phyloP scores from a whole-genome alignment of 2,113 vertebrate species.

The Camelus dromedarius region DNA sequence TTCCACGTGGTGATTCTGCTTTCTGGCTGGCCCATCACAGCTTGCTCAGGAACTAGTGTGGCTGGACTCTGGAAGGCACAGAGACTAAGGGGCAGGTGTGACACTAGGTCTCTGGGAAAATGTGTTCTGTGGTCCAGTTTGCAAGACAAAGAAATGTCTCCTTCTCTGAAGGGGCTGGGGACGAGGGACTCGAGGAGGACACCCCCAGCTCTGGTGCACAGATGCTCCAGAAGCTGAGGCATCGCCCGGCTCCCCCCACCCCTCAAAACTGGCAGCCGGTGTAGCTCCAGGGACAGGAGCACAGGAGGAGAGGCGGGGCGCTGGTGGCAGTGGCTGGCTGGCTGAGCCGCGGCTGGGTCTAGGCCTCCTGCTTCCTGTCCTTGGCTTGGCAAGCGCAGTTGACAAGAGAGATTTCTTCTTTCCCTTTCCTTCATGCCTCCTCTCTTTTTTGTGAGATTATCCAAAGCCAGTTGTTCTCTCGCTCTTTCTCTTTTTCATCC shows the following conservation, averaged over 20 bases:
- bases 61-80: conserved; percentile 38
- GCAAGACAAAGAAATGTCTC: neutral
- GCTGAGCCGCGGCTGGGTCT: conserved; percentile 6
- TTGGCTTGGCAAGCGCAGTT: conserved; percentile 7
- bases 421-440: neutral
- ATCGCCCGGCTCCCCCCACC: neutral
- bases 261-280: conserved; percentile 25
- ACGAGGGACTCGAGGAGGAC: neutral
- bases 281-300: neutral
- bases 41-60: conserved; percentile 46
- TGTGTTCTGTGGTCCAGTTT: conserved; percentile 51
- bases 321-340: neutral
- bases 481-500: neutral
- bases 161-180: neutral
- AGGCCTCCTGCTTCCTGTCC: neutral
- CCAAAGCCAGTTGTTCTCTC: conserved; percentile 26
- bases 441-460: conserved; percentile 45
- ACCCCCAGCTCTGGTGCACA: neutral
- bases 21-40: neutral
- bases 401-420: neutral
- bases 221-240: conserved; percentile 28
- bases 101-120: conserved; percentile 46
- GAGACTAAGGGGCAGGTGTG: conserved; percentile 39
- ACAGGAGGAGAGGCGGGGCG: neutral
- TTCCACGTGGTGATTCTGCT: neutral